Evolutionary conservation across 2,113 vertebrate genomes (phyloP), one percentile per base, ranked within the genome.

Genomic region (Dipodomys ordii): DNA sequence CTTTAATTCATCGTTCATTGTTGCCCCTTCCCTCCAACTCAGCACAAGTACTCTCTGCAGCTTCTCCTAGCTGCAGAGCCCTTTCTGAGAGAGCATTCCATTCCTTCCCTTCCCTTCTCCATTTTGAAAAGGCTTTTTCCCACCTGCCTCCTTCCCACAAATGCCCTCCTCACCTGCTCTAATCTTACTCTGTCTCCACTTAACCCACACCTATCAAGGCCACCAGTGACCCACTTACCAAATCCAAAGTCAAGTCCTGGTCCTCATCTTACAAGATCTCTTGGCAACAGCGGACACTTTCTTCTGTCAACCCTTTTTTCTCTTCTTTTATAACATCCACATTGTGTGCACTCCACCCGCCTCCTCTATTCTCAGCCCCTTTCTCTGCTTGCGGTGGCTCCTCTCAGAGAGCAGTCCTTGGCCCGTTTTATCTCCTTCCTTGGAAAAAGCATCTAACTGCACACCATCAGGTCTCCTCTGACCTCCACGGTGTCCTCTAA

Each of bases 261-360:
- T 60, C 44, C 72, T 69, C 27, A 22, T 76, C 76, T 88, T 57
- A 32, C 39, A 53, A 5, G 44, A 73, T 89, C 87, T 81, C 77
- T 35, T 7, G 80, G 81, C 73, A 76, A 57, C 65, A 25, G 4
- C 25, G 3, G 57, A 18, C 73, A 81, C 53, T 46, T 68, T 92
- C 83, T 78, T 92, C 83, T 82, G 90, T 57, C 44, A 6, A 3
- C 79, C 49, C 69, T 69, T 13, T 35, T n/a, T 74, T 19, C 23
- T 23, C 22, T 15, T 22, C 13, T 71, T 32, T 62, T 2, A 28
- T 57, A 35, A 74, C 39, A 18, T n/a, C 4, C 13, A 0, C 62
- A n/a, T 95, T 93, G 67, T n/a, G 67, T 19, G 3, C 4, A 62
- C 5, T 44, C 46, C 35, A 81, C 15, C 27, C 23, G 53, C 9